Percentiles rank a stretch among this genome's conserved stretches.
These are phyloP conservation scores for Mirounga angustirostris DNA, from an alignment of 2,113 vertebrate species.

Conservation along the genomic window DNA sequence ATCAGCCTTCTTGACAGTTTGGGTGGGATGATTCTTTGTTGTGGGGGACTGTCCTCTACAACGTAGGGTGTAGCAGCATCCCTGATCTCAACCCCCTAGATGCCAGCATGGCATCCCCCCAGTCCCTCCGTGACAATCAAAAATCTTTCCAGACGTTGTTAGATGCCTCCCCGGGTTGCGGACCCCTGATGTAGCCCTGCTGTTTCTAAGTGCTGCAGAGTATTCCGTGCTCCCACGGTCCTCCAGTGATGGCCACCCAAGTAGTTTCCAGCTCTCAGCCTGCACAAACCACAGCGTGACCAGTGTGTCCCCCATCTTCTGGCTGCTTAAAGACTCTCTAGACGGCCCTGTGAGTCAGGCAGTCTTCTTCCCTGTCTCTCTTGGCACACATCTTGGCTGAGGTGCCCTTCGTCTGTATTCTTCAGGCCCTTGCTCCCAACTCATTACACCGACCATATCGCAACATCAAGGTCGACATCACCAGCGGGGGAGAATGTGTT, in stretches of 20 bases:
- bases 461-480: neutral
- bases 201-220: neutral
- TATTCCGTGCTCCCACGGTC: neutral
- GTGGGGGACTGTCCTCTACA: neutral
- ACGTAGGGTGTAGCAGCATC: neutral
- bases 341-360: neutral
- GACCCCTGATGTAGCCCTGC: neutral
- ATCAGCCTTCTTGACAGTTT: neutral
- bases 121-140: neutral
- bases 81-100: neutral
- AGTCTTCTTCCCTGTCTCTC: neutral
- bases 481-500: neutral
- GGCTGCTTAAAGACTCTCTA: neutral
- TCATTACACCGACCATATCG: neutral
- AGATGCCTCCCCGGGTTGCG: neutral
- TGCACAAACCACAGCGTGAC: no score
- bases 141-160: neutral
- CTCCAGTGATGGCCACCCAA: no score
- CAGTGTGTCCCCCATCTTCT: neutral
- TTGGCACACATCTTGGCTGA: neutral
- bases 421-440: neutral
- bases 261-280: no score
- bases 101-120: neutral
- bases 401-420: neutral
- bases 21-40: neutral